Conservation (phyloP, 1,140 invertebrate species). For the Apis laboriosa region DNA sequence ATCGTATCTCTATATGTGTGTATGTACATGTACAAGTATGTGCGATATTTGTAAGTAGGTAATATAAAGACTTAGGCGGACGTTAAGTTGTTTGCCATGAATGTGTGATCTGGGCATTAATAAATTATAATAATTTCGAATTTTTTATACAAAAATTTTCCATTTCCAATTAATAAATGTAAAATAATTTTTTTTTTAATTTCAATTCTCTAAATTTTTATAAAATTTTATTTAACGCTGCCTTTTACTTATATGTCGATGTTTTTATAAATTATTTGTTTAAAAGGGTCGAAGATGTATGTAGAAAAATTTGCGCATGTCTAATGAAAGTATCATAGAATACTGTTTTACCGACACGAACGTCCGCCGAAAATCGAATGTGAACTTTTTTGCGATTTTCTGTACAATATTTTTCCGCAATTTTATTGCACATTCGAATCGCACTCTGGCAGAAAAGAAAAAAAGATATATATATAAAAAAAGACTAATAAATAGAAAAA, state of each 20-base stretch:
- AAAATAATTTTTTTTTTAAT: background rate
- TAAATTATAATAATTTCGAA: background rate
- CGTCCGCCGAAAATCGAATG: background rate
- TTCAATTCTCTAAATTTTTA: background rate
- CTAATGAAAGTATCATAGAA: background rate
- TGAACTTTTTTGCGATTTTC: background rate
- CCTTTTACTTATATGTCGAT: background rate
- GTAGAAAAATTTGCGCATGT: background rate
- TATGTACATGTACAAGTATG: background rate
- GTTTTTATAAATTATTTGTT: too few species aligned
- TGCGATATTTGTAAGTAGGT: background rate
- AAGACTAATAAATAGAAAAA: background rate
- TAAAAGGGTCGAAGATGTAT: background rate
- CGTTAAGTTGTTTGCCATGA: background rate
- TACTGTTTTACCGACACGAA: background rate
- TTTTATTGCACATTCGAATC: constrained; percentile 15
- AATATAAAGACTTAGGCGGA: background rate
- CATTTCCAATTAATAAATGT: background rate
- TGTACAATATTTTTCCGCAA: background rate
- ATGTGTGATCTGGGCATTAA: background rate
- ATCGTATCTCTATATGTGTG: background rate
- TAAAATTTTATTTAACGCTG: background rate
- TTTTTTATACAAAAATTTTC: too few species aligned
- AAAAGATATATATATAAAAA: background rate
- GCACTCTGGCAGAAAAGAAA: background rate